Conservation (phyloP, 2,797 vertebrate genomes). For the Danio jaintianensis region DNA sequence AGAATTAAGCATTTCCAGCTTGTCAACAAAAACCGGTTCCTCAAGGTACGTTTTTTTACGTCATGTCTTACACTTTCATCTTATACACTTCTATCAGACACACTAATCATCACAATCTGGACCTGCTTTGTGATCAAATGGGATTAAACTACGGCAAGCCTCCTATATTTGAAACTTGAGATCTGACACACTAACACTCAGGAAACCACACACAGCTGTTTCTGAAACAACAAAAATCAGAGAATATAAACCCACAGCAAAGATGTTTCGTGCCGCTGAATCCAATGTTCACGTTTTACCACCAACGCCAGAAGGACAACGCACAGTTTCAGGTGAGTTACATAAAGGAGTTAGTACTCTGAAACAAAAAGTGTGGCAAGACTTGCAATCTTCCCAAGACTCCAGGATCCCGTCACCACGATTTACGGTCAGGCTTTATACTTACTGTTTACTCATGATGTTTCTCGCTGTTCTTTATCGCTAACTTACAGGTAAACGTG, state of each 20-base stretch:
- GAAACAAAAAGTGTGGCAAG: constrained; percentile 8
- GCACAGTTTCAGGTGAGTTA: neutral
- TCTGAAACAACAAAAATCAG: constrained; percentile 2
- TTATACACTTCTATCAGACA: neutral
- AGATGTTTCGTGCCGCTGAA: neutral
- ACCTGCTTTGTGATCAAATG: neutral
- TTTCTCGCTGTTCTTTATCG: constrained; percentile 24
- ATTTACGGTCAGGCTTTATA: constrained; percentile 12
- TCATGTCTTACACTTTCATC: constrained; percentile 5
- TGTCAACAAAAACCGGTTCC: constrained; percentile 80
- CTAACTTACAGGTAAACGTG: constrained; percentile 41
- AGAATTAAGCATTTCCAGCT: constrained; percentile 70
- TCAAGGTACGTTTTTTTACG: constrained; percentile 61
- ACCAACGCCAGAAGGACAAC: constrained; percentile 16
- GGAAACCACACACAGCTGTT: neutral
- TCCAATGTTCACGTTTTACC: neutral
- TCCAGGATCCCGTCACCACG: constrained; percentile 45
- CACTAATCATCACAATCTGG: neutral
- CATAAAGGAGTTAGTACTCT: constrained; percentile 24
- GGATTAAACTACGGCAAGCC: neutral
- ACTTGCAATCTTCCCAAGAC: constrained; percentile 4
- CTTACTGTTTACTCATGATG: constrained; percentile 61
- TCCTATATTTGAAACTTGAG: neutral
- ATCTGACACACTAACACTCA: neutral
- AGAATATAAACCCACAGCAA: neutral